A percentile compares a stretch with the other conserved stretches of the same genome.
Evolutionary conservation across 2,797 vertebrate species (phyloP).

Genomic region (Girardinus metallicus): DNA sequence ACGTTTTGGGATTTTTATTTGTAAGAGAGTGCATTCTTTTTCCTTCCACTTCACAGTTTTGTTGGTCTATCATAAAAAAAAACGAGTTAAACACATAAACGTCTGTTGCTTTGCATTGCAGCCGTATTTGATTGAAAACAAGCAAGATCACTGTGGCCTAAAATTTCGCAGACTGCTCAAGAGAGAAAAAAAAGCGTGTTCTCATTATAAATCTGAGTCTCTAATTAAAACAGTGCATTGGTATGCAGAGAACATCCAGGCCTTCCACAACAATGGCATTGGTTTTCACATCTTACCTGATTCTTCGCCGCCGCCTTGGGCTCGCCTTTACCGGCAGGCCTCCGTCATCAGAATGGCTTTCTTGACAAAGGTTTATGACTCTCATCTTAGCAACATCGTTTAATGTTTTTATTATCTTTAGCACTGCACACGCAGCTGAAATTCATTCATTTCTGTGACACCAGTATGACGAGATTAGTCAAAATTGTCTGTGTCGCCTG

Average conservation of each 20-base stretch:
- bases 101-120: background rate
- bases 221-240: constrained; percentile 50
- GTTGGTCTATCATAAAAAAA: background rate
- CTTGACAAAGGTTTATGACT: constrained; percentile 20
- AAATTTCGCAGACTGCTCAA: constrained; percentile 24
- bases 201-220: constrained; percentile 33
- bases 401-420: constrained; percentile 20
- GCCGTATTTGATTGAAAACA: background rate
- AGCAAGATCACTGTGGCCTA: constrained; percentile 17
- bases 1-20: too few relatives aligned
- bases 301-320: constrained; percentile 11
- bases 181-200: constrained; percentile 21
- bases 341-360: constrained; percentile 19
- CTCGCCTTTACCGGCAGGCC: constrained; percentile 27
- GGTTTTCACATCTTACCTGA: constrained; percentile 35
- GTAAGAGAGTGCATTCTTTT: background rate
- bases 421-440: constrained; percentile 17
- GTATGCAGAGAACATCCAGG: constrained; percentile 45
- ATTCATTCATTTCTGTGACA: constrained; percentile 33
- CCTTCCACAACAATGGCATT: constrained; percentile 33
- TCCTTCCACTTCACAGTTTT: background rate
- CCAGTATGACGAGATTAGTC: constrained; percentile 39
- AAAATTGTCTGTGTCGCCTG: constrained; percentile 23
- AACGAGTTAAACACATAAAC: background rate
- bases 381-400: constrained; percentile 26